phyloP scores from a whole-genome alignment of 2,797 vertebrate species.

The Tinamus major region DNA sequence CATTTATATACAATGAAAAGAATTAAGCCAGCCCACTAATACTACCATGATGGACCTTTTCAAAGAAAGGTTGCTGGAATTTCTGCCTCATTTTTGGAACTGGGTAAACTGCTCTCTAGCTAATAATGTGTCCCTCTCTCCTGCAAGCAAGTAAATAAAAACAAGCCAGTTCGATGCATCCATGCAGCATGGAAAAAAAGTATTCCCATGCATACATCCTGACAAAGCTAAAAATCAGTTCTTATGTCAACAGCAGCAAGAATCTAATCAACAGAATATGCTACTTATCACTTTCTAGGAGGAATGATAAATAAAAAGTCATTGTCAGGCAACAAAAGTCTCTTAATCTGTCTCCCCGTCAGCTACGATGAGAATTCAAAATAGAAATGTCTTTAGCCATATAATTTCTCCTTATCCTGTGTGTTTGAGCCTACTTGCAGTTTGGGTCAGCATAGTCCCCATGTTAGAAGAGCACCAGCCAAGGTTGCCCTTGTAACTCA shows the following conservation, averaged over 20 bases:
- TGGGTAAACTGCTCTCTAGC: not conserved
- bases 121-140: not conserved
- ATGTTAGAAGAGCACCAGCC: not conserved
- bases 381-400: not conserved
- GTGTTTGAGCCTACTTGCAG: not conserved
- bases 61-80: not conserved
- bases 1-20: not conserved
- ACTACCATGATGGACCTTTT: not conserved
- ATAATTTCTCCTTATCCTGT: not conserved
- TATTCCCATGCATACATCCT: not conserved
- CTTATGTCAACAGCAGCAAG: not conserved
- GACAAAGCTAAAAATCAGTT: not conserved
- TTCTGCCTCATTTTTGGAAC: not conserved
- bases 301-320: not conserved
- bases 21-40: not conserved
- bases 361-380: not conserved
- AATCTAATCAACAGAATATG: not conserved
- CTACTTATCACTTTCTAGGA: not conserved
- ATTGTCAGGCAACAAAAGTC: not conserved
- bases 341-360: not conserved
- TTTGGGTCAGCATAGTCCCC: not conserved
- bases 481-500: not conserved
- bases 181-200: not conserved
- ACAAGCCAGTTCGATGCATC: not conserved
- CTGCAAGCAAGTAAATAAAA: not conserved